Base-by-base conservation (phyloP, 2,888 invertebrate species). In the Orgyia antiqua region DNA sequence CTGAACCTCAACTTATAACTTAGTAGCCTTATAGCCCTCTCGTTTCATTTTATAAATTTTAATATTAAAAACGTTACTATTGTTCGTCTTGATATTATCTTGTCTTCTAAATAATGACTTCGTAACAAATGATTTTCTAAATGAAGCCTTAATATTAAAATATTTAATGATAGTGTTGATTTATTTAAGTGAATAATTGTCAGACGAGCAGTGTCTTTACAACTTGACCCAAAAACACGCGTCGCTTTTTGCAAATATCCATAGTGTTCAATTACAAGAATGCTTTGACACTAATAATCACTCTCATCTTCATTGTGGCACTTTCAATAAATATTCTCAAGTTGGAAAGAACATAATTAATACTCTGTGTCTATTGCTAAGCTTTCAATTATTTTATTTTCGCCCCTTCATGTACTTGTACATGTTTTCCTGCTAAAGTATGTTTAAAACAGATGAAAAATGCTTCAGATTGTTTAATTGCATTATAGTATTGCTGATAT, bases 201-300 rank as follows among this genome's bases (percentile, higher is more conserved):
- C 75, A 72, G 71, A 52, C 58, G 62, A 62, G 63, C 52, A 56
- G 58, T 48, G 39, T 69, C 71, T 72, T 73, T 73, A 69, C 74
- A 78, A 82, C 78, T 79, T 76, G 74, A 74, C 51, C 40, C 45
- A n/a, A n/a, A 45, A 36, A 37, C 40, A 45, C 55, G 58, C 68
- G 55, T 55, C 36, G 64, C 64, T 67, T 65, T 25, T 36, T 36
- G 48, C 50, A 42, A 51, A 23, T 27, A 11, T n/a, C n/a, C n/a
- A n/a, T n/a, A n/a, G n/a, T n/a, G n/a, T n/a, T n/a, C n/a, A n/a
- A n/a, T n/a, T n/a, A n/a, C n/a, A n/a, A n/a, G n/a, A n/a, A n/a
- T n/a, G n/a, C n/a, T n/a, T n/a, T n/a, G n/a, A n/a, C n/a, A n/a
- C n/a, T n/a, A n/a, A n/a, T 20, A 40, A 31, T 42, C 61, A 59